phyloP scores from a whole-genome alignment of 1,140 invertebrate species.

The Pogonus chalceus region DNA sequence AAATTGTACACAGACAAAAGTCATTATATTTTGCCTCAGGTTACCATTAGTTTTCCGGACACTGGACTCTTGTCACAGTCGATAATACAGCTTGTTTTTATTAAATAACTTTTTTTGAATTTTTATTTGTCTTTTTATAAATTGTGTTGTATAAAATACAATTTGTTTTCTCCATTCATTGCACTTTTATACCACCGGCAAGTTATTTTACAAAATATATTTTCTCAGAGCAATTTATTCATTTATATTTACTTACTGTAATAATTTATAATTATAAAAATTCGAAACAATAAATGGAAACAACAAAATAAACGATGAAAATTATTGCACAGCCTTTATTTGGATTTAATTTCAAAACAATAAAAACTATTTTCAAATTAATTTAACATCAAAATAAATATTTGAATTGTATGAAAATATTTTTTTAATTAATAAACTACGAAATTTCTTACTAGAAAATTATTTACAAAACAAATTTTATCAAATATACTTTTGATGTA shows the following conservation, averaged over 20 bases:
- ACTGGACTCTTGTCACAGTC: constrained; percentile 12
- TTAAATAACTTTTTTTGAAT: too few relatives aligned
- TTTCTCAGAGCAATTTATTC: neutral
- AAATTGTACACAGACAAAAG: constrained; percentile 15
- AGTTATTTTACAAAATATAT: constrained; percentile 6
- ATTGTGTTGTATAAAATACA: constrained; percentile 5
- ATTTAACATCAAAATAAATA: too few relatives aligned
- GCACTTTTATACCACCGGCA: neutral
- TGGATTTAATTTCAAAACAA: neutral
- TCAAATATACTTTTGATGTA: too few relatives aligned
- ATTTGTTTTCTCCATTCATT: neutral
- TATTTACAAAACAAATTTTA: too few relatives aligned
- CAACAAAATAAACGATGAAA: too few relatives aligned
- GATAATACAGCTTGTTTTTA: neutral
- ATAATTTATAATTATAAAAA: too few relatives aligned
- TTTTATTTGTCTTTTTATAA: neutral
- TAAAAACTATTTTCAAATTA: neutral
- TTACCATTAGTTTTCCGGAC: constrained; percentile 13
- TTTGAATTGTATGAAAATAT: too few relatives aligned
- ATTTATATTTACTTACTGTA: too few relatives aligned
- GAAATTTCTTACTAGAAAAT: too few relatives aligned
- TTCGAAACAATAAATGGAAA: too few relatives aligned
- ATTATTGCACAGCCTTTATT: neutral
- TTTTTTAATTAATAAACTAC: too few relatives aligned
- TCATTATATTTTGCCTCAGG: constrained; percentile 18